phyloP scores from a whole-genome alignment of 2,113 vertebrate species.

The Polyodon spathula region DNA sequence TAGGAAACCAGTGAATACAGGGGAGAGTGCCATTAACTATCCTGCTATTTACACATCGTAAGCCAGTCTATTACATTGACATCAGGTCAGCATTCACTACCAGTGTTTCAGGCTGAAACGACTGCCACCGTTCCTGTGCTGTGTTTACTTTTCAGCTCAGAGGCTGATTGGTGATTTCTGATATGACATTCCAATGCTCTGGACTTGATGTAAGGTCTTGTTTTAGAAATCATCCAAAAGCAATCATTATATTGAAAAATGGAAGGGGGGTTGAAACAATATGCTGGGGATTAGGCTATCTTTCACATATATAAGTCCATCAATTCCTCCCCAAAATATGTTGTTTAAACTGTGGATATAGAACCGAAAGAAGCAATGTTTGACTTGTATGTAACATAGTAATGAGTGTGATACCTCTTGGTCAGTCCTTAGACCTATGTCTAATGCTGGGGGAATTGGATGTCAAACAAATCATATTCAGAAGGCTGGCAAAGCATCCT shows the following conservation, averaged over 20 bases:
- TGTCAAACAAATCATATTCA: too few species aligned
- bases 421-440: slow-evolving; percentile 40
- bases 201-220: slow-evolving; percentile 44
- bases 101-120: slow-evolving; percentile 26
- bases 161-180: slow-evolving; percentile 68
- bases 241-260: slow-evolving; percentile 60
- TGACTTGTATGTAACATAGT: slow-evolving; percentile 58
- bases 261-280: slow-evolving; percentile 61
- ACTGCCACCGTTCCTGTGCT: slow-evolving; percentile 31
- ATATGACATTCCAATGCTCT: slow-evolving; percentile 58
- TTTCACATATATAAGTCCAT: slow-evolving; percentile 61
- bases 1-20: slow-evolving; percentile 21
- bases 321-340: slow-evolving; percentile 57
- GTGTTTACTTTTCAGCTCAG: slow-evolving; percentile 62
- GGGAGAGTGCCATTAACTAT: slow-evolving; percentile 47
- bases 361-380: slow-evolving; percentile 56
- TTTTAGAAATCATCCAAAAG: slow-evolving; percentile 54
- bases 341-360: slow-evolving; percentile 58
- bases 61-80: slow-evolving; percentile 63
- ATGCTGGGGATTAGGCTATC: slow-evolving; percentile 60
- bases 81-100: slow-evolving; percentile 46
- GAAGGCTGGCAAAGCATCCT: too few species aligned
- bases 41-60: slow-evolving; percentile 66
- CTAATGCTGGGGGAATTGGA: slow-evolving; percentile 17
- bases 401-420: slow-evolving; percentile 38